Conservation (phyloP, 2,797 vertebrate species). For the Pachyuromys duprasi region DNA sequence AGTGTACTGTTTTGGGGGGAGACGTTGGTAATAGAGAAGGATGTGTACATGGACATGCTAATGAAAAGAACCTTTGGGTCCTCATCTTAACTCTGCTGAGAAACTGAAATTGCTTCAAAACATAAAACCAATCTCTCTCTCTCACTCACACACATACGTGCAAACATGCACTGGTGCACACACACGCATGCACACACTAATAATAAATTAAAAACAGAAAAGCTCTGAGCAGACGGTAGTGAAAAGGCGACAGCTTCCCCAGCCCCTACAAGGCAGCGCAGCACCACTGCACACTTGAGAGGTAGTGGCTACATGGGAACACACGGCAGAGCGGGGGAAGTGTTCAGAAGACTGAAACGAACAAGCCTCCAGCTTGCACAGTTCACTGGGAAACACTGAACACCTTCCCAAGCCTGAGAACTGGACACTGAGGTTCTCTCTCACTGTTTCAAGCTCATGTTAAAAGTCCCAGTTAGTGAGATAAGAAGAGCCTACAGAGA, state of each 20-base stretch:
- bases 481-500: background rate
- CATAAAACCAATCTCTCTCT: background rate
- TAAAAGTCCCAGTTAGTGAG: background rate
- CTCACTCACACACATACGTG: background rate
- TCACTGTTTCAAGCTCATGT: background rate
- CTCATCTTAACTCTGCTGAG: background rate
- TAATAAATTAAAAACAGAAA: background rate
- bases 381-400: background rate
- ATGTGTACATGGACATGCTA: background rate
- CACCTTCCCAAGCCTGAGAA: background rate
- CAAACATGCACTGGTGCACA: background rate
- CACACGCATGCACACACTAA: background rate
- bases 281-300: background rate
- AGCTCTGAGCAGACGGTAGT: background rate
- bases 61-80: background rate
- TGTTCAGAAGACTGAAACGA: background rate
- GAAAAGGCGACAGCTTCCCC: background rate
- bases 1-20: background rate
- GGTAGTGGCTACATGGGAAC: background rate
- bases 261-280: background rate
- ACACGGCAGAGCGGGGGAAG: background rate
- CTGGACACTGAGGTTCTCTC: background rate
- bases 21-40: background rate
- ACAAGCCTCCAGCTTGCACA: background rate
- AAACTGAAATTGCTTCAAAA: conserved; percentile 26